A percentile compares a stretch with the other conserved stretches of the same genome.
Evolutionary conservation across 92 coral and sea anemone genomes (phyloP).

Genomic region (Siderastrea radians): DNA sequence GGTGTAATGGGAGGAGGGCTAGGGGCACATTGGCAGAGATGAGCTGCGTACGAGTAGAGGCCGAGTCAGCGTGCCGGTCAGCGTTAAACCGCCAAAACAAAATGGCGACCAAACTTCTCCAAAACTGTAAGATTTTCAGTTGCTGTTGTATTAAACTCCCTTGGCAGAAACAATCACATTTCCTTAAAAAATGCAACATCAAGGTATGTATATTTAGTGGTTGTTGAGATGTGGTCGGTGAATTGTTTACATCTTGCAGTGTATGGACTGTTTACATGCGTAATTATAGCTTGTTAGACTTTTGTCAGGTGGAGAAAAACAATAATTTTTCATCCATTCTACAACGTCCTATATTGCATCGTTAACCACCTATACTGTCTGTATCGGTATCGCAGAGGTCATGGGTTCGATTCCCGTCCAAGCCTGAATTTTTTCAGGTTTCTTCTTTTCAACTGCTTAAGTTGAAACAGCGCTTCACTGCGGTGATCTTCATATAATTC

Average conservation of each 20-base stretch:
- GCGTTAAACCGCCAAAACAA: slow-evolving; percentile 38
- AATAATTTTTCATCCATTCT: no score
- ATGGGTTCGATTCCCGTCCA: no score
- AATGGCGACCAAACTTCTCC: slow-evolving; percentile 65
- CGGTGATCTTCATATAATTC: no score
- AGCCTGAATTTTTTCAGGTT: no score
- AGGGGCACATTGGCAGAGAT: neutral
- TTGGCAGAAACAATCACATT: neutral
- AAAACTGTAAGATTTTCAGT: slow-evolving; percentile 18
- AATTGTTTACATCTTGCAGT: neutral
- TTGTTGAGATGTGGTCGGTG: no score
- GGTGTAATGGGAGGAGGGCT: neutral
- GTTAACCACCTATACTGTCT: no score
- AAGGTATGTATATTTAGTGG: neutral
- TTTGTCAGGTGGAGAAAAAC: no score
- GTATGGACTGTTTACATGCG: neutral
- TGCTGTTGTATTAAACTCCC: slow-evolving; percentile 1
- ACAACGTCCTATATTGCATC: no score
- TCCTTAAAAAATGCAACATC: neutral
- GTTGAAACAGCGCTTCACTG: no score
- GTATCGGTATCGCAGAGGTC: no score
- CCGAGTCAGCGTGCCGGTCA: slow-evolving; percentile 1
- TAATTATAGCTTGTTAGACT: neutral
- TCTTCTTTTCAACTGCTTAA: no score
- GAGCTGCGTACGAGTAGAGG: neutral